Evolutionary conservation across 2,113 vertebrate genomes (phyloP), one percentile per base, ranked within the genome.

Genomic region (Enhydra lutris): DNA sequence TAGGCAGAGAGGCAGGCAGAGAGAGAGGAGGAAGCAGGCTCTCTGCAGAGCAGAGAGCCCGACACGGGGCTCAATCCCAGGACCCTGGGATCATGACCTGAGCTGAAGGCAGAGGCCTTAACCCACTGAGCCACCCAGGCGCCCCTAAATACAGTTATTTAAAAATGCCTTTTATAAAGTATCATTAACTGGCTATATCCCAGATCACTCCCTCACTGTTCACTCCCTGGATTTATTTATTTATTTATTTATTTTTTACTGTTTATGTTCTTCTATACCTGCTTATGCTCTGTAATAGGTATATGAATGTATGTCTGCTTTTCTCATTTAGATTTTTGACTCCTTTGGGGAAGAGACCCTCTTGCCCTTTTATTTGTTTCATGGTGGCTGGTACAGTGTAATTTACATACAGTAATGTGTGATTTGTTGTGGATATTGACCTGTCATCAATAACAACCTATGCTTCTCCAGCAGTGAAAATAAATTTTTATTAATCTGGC

Each of bases 341-440:
- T 94, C 2, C 50, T 81, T 52, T 96, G 24, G 39, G 42, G 17
- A 96, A 92, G 31, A n/a, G 45, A 42, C 42, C 34, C 31, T 93
- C 23, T 83, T 95, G 39, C 52, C 39, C 39, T 96, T 61, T 79
- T 94, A 59, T 82, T 96, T 95, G 65, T 96, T 97, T 96, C n/a
- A 17, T 50, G 26, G 59, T 92, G 74, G 29, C 17, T 81, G 89
- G 26, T 89, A 55, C 2, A 39, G 15, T 95, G 21, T 89, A 59
- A 95, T 92, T 97, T 95, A 82, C 95, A 79, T 87, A 93, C 20
- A 85, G 26, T 95, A 85, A 93, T 83, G 26, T 89, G 50, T 97
- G 39, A 96, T 95, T 97, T 96, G 61, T 84, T 83, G 36, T 94
- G n/a, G 55, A 20, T 97, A 59, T 97, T 97, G 90, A 95, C 95